Conservation (phyloP, 2,888 invertebrate species). For the Tinea trinotella region DNA sequence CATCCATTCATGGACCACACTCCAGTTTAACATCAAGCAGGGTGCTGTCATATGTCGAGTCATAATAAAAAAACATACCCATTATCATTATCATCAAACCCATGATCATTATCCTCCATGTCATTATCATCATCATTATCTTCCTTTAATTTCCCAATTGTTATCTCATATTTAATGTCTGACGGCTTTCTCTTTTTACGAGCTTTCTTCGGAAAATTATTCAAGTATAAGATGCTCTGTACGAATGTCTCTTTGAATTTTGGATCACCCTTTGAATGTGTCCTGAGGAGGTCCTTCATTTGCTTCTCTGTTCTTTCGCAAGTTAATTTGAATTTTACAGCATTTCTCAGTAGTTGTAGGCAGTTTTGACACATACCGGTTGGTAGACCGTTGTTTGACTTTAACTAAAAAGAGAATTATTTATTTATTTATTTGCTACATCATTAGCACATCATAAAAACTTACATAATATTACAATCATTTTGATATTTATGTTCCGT, state of each 20-base stretch:
- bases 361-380: slow-evolving; percentile 45
- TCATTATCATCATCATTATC: background rate
- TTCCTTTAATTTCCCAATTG: background rate
- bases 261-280: background rate
- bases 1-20: no score
- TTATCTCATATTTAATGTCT: background rate
- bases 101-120: background rate
- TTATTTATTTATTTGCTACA: background rate
- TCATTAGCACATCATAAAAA: no score
- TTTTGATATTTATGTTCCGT: no score
- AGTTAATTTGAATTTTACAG: slow-evolving; percentile 46
- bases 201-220: background rate
- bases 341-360: slow-evolving; percentile 40
- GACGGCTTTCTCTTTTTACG: background rate
- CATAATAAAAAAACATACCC: no score
- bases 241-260: background rate
- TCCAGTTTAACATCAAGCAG: no score
- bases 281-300: slow-evolving; percentile 26
- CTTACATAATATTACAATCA: no score
- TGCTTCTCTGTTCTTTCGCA: slow-evolving; percentile 43
- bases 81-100: background rate
- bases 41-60: no score
- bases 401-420: slow-evolving; percentile 24
- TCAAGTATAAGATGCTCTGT: background rate
- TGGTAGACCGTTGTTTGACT: slow-evolving; percentile 41